phyloP scores from a whole-genome alignment of 1,140 invertebrate species.

The Bombus superbus region DNA sequence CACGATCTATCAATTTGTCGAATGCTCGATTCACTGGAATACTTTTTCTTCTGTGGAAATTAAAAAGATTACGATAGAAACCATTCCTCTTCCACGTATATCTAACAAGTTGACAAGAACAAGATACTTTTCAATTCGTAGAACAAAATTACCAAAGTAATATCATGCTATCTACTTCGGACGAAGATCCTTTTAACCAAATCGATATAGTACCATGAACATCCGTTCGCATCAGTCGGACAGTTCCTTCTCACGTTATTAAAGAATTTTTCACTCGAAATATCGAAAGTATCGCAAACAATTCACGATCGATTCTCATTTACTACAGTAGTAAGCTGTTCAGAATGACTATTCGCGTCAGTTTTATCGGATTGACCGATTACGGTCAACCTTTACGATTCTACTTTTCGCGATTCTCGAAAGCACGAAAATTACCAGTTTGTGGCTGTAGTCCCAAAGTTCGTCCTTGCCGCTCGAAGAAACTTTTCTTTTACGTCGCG shows the following conservation, averaged over 20 bases:
- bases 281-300: neutral
- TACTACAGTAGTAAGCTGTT: too few relatives aligned
- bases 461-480: neutral
- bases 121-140: neutral
- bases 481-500: conserved; percentile 54
- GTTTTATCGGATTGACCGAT: neutral
- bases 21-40: too few relatives aligned
- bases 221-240: neutral
- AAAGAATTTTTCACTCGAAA: neutral
- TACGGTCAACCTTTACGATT: neutral
- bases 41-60: too few relatives aligned
- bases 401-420: neutral
- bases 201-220: neutral
- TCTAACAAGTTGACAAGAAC: too few relatives aligned
- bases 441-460: neutral
- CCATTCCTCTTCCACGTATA: too few relatives aligned
- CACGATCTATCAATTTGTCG: neutral
- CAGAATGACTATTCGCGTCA: too few relatives aligned
- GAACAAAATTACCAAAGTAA: neutral
- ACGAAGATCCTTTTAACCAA: neutral
- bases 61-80: too few relatives aligned
- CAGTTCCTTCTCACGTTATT: neutral
- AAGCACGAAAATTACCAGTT: neutral
- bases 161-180: neutral
- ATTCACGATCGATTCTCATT: neutral